Conservation (phyloP, 2,113 vertebrate species). For the Salvelinus namaycush region DNA sequence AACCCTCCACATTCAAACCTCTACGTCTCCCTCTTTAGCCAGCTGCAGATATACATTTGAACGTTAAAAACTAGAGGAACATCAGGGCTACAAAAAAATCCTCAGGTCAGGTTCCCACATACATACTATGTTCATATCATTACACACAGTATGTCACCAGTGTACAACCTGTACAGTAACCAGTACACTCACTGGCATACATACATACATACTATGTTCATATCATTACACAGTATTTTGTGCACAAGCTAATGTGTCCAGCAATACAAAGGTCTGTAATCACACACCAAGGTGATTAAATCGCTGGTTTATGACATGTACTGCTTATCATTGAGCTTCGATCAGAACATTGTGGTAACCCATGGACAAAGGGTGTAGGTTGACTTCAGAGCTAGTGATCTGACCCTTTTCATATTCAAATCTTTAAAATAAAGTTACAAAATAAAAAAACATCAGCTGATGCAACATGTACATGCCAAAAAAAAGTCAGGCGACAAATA, state of each 20-base stretch:
- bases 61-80: conserved; percentile 5
- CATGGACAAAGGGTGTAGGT: background rate
- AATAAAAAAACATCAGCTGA: conserved; percentile 49
- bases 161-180: background rate
- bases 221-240: background rate
- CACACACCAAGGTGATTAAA: background rate
- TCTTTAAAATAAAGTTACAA: conserved; percentile 51
- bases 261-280: background rate
- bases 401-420: conserved; percentile 60
- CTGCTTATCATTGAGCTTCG: background rate
- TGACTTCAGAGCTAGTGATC: conserved; percentile 63
- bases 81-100: background rate
- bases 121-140: background rate
- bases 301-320: background rate
- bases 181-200: background rate
- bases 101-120: background rate
- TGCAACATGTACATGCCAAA: conserved; percentile 69
- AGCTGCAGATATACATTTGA: background rate
- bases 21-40: background rate
- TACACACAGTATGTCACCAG: background rate
- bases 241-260: background rate
- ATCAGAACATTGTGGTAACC: background rate
- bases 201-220: background rate
- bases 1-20: background rate
- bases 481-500: conserved; percentile 44